Percentiles rank a stretch among this genome's conserved stretches.
These are phyloP conservation scores for Cyprinodon tularosa DNA, from an alignment of 2,113 vertebrate genomes.

Conservation along the genomic window DNA sequence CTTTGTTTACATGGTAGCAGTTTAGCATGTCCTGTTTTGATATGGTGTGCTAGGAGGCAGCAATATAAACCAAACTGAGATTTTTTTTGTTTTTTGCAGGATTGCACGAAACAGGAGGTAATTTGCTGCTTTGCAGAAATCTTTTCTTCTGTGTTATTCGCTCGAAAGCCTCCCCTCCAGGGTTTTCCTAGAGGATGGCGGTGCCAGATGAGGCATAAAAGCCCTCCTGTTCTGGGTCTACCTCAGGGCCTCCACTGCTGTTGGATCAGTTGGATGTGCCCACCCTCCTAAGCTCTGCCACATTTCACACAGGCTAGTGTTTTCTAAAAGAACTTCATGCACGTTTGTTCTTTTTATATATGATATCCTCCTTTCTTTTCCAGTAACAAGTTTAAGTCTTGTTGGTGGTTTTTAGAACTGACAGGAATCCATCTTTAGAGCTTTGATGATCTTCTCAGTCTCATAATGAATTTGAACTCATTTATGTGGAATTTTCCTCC, in stretches of 20 bases:
- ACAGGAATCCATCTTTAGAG: neutral
- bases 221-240: constrained; percentile 8
- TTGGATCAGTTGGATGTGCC: neutral
- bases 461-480: neutral
- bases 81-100: neutral
- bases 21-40: neutral
- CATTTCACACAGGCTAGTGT: neutral
- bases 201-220: constrained; percentile 9
- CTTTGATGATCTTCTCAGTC: neutral
- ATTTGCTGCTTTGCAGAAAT: neutral
- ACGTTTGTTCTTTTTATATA: neutral
- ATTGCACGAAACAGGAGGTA: neutral
- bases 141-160: neutral
- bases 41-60: neutral
- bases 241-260: neutral
- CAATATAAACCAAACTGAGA: neutral
- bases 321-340: neutral
- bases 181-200: neutral
- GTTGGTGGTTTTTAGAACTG: neutral
- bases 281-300: neutral
- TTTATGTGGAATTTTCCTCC: neutral
- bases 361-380: neutral
- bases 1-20: neutral
- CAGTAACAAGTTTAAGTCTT: neutral
- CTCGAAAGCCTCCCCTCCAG: neutral